Evolutionary conservation across 2,888 invertebrate species (phyloP).

Genomic region (Drosophila flavopinicola): DNA sequence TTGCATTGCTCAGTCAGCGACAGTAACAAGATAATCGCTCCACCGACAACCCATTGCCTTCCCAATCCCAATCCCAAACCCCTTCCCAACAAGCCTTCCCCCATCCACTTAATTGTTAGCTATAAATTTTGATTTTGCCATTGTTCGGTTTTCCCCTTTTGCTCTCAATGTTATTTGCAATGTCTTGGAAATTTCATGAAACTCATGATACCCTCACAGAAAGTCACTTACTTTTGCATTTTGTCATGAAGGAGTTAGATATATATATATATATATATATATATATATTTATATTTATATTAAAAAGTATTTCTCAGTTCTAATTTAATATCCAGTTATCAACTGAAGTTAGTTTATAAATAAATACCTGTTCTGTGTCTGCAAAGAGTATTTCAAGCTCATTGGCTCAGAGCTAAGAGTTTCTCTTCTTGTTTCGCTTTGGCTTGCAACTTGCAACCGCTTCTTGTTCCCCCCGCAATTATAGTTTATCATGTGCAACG

Average conservation of each 20-base stretch:
- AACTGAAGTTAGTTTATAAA: no score
- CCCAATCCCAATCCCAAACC: neutral
- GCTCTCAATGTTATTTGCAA: slow-evolving; percentile 1
- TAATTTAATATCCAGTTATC: no score
- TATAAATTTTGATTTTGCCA: slow-evolving; percentile 67
- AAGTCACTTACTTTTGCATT: no score
- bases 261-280: no score
- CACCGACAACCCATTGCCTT: neutral
- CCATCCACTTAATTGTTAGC: slow-evolving; percentile 61
- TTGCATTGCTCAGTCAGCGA: slow-evolving; percentile 24
- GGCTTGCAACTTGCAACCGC: neutral
- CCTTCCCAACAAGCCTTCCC: neutral
- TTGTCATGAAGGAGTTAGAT: neutral
- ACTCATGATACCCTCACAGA: neutral
- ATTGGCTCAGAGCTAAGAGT: neutral
- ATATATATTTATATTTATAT: no score
- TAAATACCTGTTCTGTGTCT: no score
- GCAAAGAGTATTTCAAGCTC: neutral
- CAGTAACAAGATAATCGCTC: slow-evolving; percentile 36
- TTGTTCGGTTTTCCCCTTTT: slow-evolving; percentile 27
- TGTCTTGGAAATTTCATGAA: slow-evolving; percentile 44
- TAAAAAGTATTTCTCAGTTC: no score
- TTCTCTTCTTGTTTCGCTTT: neutral
- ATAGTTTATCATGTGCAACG: slow-evolving; percentile 39
- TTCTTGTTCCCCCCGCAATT: slow-evolving; percentile 27